Evolutionary conservation across 1,140 invertebrate species (phyloP), one percentile per base, ranked within the genome.

Genomic region (Nymphalis io): DNA sequence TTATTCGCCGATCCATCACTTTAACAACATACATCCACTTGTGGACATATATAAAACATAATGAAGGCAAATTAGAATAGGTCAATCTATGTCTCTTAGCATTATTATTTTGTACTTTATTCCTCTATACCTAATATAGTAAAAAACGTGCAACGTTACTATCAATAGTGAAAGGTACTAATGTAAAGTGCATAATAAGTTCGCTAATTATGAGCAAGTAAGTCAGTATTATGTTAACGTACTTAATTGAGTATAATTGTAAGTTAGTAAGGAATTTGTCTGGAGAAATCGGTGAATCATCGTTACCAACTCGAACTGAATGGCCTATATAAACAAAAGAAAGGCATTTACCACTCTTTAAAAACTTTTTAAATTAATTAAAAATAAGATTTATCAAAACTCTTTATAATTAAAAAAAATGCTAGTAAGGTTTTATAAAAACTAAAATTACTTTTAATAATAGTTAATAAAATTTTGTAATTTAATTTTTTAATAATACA

Each of bases 1-100:
- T 74, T 78, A 76, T 80, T 78, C 75, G 74, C 75, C 79, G 65
- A 87, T 84, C 82, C 80, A 82, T 87, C 82, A 87, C 75, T 62
- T 48, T 69, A 69, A 69, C 51, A 68, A 42, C 51, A 57, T 39
- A 39, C 59, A 57, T 21, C 60, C 60, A 69, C 66, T 60, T 68
- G 60, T 63, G 33, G 12, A 27, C 4, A 20, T 38, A 27, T 63
- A 38, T 42, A 63, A 15, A 27, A 63, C 51, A 18, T 21, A 63
- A 63, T 48, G 27, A 53, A 51, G 38, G 16, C 5, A 48, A 33
- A 63, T 46, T 63, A 63, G 46, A n/a, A 33, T 63, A 33, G 44
- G 33, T 13, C 3, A n/a, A 44, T 39, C 55, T 16, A 61, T 27
- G 21, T 55, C 6, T 44, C 11, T 44, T 11, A 44, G n/a, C 40